Evolutionary conservation across 2,113 vertebrate genomes (phyloP).

Genomic region (Pluvianellus socialis): DNA sequence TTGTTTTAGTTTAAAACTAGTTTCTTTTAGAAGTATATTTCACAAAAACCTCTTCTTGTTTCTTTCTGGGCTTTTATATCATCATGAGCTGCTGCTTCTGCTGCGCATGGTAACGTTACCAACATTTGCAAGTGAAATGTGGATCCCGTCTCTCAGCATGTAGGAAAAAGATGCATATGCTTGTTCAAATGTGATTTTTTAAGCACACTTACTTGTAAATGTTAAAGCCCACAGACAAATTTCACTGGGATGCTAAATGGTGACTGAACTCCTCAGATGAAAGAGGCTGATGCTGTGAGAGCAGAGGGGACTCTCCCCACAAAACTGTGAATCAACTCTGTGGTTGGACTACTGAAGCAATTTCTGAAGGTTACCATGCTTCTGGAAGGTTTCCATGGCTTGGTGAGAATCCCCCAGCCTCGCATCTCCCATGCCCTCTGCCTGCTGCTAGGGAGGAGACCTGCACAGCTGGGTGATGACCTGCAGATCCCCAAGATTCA

Average conservation of each 20-base stretch:
- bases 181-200: constrained; percentile 1
- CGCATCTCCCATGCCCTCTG: background rate
- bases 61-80: background rate
- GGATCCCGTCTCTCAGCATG: background rate
- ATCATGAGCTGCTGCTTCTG: background rate
- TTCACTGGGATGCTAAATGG: background rate
- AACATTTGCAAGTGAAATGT: background rate
- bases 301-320: background rate
- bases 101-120: background rate
- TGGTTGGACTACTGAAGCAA: background rate
- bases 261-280: background rate
- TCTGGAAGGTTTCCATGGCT: background rate
- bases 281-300: background rate
- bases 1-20: background rate
- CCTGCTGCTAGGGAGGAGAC: background rate
- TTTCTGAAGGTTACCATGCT: background rate
- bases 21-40: background rate
- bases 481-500: background rate
- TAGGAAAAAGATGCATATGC: background rate
- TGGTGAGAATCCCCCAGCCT: background rate
- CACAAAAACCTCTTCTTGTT: background rate
- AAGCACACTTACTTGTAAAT: background rate
- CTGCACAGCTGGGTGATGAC: background rate
- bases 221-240: background rate
- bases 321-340: background rate